phyloP scores from a whole-genome alignment of 2,888 invertebrate species.

The Polia nebulosa region DNA sequence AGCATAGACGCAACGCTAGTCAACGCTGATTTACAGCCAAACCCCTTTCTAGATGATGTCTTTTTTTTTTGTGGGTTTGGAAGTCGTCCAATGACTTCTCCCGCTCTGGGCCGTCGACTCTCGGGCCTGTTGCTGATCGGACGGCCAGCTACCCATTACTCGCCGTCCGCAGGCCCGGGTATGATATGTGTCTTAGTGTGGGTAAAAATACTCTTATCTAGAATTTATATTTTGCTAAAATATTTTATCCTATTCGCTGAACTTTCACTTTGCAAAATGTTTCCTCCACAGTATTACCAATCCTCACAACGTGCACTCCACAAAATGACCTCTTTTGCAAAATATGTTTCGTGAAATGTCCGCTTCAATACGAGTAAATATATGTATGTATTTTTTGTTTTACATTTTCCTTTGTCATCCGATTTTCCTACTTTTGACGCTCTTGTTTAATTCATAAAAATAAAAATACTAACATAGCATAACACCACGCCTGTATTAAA shows the following conservation, averaged over 20 bases:
- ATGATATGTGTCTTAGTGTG: too few species aligned
- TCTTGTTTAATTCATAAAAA: neutral
- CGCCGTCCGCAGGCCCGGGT: too few species aligned
- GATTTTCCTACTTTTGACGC: neutral
- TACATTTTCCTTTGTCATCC: neutral
- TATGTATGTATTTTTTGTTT: neutral
- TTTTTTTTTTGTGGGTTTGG: too few species aligned
- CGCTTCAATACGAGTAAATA: neutral
- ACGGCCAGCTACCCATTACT: too few species aligned
- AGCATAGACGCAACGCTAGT: too few species aligned
- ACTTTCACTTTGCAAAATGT: conserved; percentile 6
- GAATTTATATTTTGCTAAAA: neutral
- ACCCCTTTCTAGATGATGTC: too few species aligned
- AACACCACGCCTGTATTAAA: too few species aligned
- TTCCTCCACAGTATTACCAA: neutral
- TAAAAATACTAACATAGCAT: too few species aligned
- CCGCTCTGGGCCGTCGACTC: too few species aligned
- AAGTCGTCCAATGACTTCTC: too few species aligned
- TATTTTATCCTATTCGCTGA: neutral
- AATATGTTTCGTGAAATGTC: conserved; percentile 3
- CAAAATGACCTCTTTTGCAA: conserved; percentile 8
- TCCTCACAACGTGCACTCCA: conserved; percentile 21
- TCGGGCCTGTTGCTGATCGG: too few species aligned
- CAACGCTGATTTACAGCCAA: too few species aligned
- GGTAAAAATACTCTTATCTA: neutral